A percentile compares a stretch with the other conserved stretches of the same genome.
Conservation (phyloP, 2,797 vertebrate species). For the Acridotheres tristis region DNA sequence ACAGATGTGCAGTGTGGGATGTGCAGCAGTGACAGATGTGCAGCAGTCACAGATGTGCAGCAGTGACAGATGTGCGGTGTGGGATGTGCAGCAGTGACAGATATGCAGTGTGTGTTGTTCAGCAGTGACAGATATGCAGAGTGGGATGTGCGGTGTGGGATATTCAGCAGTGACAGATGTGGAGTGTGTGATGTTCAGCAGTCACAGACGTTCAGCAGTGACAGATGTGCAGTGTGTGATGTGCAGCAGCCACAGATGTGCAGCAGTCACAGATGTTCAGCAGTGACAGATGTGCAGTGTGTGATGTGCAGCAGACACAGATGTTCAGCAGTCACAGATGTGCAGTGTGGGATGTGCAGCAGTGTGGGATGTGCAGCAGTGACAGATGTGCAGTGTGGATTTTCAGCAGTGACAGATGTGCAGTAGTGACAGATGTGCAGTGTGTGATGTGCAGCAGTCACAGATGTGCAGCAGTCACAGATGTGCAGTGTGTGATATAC, state of each 20-base stretch:
- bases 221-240: no score
- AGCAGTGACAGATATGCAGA: background rate
- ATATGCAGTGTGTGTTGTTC: accelerated
- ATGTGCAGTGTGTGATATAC: background rate
- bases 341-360: no score
- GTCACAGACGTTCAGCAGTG: no score
- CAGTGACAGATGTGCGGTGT: no score
- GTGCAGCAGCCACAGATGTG: no score
- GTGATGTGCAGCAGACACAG: no score
- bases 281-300: background rate
- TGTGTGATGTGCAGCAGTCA: accelerated
- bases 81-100: background rate
- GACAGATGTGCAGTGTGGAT: background rate
- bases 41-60: background rate
- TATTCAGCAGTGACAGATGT: background rate
- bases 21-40: no score
- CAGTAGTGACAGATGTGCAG: background rate
- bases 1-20: accelerated
- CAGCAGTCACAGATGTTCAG: background rate
- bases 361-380: no score
- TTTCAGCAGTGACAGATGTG: background rate
- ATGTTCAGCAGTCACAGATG: no score
- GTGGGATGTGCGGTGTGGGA: no score
- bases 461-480: background rate
- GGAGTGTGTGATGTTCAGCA: no score